phyloP scores from a whole-genome alignment of 1,140 invertebrate genomes.

The Xylocopa sonorina region DNA sequence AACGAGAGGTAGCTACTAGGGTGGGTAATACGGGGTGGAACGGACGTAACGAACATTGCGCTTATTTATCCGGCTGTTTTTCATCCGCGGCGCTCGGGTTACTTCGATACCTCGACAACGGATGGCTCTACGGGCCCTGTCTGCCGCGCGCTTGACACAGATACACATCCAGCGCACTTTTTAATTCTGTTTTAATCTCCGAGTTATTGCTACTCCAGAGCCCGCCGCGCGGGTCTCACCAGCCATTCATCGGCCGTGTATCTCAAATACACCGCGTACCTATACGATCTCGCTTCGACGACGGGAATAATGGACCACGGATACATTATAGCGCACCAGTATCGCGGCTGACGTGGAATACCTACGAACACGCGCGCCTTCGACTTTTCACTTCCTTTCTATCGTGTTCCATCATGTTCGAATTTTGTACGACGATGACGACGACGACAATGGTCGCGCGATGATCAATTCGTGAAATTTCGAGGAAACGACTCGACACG shows the following conservation, averaged over 20 bases:
- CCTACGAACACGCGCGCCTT: neutral
- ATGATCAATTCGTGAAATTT: conserved; percentile 45
- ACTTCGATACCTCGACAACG: conserved; percentile 67
- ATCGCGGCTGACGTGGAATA: conserved; percentile 27
- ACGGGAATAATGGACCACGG: conserved; percentile 68
- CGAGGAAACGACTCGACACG: neutral
- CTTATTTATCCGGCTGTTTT: conserved; percentile 63
- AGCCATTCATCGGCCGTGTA: conserved; percentile 50
- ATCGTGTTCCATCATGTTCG: neutral
- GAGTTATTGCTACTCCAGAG: conserved; percentile 77
- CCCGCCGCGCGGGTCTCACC: conserved; percentile 51
- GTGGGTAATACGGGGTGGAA: conserved; percentile 33
- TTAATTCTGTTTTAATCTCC: conserved; percentile 81
- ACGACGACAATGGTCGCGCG: neutral
- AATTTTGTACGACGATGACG: too few relatives aligned
- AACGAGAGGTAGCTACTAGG: conserved; percentile 11
- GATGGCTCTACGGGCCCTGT: conserved; percentile 61
- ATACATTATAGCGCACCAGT: conserved; percentile 8
- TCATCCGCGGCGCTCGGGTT: conserved; percentile 55
- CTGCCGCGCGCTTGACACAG: conserved; percentile 76
- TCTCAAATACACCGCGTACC: conserved; percentile 59
- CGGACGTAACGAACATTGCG: conserved; percentile 51
- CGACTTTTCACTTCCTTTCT: too few relatives aligned
- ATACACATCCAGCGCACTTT: conserved; percentile 78
- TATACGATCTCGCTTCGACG: conserved; percentile 55